Base-by-base conservation (phyloP, 2,888 invertebrate species). In the Chloroclysta siterata region DNA sequence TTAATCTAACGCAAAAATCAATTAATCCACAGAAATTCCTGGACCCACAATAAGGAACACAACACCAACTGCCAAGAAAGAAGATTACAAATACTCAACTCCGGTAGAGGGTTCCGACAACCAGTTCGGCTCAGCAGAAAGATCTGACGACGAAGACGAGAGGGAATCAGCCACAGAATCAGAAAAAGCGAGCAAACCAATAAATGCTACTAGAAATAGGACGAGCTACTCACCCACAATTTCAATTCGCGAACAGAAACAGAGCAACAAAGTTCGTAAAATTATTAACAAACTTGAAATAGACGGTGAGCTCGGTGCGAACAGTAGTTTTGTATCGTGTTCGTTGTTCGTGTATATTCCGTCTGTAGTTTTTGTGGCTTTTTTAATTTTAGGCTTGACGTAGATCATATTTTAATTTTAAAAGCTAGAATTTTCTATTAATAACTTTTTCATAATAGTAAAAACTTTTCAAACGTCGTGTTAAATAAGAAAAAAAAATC, bases 111-210 rank as follows among this genome's bases (percentile, higher is more conserved):
- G 87, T 0, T 95, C 95, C 70, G 95, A 95, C 81, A 95, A 96
- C 76, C 95, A 95, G 76, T 95, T 94, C 69, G 96, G 95, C 28
- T 96, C 96, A 13, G 96, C 96, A 29, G 96, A 96, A 81, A 94
- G 94, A 71, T 95, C 95, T 67, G 95, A 95, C 74, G 95, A 96
- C 71, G 94, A 94, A 76, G 94, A 94, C 56, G 92, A 92, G 44
- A 83, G 75, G 33, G 88, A 88, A 60, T 56, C 71, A 8, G 73
- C 69, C 1, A 81, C 68, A 5, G 71, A 74, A 61, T 36, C 63
- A 39, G 67, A 68, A 22, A 76, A 76, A 66, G 15, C 58, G 22
- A 67, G 63, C 36, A 70, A 60, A 51, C 64, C 57, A 57, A 77
- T 75, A 68, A 83, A 80, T 69, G 75, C 76, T 29, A 80, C 76